Base-by-base conservation (phyloP, 1,140 invertebrate species). In the Cheumatopsyche charites region DNA sequence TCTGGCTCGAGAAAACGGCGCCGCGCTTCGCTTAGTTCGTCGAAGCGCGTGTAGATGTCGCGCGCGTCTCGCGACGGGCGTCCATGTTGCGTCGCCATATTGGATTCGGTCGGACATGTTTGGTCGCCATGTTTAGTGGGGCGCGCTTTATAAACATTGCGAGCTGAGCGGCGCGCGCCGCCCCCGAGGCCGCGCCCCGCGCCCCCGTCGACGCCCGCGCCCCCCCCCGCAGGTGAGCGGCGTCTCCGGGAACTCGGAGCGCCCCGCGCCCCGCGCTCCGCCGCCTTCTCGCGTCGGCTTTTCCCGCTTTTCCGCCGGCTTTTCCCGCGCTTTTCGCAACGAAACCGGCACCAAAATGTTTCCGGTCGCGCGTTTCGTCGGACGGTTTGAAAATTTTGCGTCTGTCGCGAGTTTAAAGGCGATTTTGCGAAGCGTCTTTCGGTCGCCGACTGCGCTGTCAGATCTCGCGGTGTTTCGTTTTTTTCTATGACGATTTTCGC, bases 61-160 rank as follows among this genome's bases (percentile, higher is more conserved):
- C 47, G 67, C 2, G 47, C 17, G 21, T 29, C 41, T 76, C 77
- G 77, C 78, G 78, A 36, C 73, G 68, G 72, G 78, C 81, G 83
- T 84, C 82, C 83, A 83, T 83, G 81, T 83, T 83, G 81, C 80
- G 80, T 81, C 82, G 83, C 82, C 82, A 83, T 83, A 82, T 82
- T 84, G 82, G 83, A 83, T 83, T 84, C 82, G 3, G 83, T 83
- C 83, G 82, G 82, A 83, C 83, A 84, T 84, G 81, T 84, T 84
- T 82, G 82, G 82, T 83, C 83, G 83, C 83, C 83, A 84, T 84
- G 82, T 84, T 84, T 83, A 84, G 83, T 82, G 82, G 80, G 47
- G 36, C 67, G 62, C 62, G 62, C 52, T 58, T 73, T 52, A 43
- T 66, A 66, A 66, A 55, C 66, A 41, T 42, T 29, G 66, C 9